A percentile compares a stretch with the other conserved stretches of the same genome.
These are phyloP conservation scores for Microdon myrmicae DNA, from an alignment of 2,888 invertebrate genomes.

Conservation along the genomic window DNA sequence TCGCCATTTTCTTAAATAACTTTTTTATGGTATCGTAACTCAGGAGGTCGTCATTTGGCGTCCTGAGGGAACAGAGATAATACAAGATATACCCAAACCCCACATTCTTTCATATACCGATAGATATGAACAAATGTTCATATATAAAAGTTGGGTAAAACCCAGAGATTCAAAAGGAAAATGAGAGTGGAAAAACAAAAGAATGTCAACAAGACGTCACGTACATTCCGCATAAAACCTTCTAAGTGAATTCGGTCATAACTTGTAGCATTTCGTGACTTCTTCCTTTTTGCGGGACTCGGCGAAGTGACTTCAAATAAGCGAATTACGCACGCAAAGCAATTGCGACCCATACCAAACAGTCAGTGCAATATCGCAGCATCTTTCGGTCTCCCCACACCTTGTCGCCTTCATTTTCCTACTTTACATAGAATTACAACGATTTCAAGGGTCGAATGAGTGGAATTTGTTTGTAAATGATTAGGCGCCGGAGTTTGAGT, in stretches of 20 bases:
- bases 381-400: background rate
- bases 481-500: too few species aligned
- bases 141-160: slow-evolving; percentile 44
- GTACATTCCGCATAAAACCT: slow-evolving; percentile 64
- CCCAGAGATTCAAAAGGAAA: slow-evolving; percentile 3
- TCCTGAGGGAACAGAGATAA: slow-evolving; percentile 49
- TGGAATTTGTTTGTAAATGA: too few species aligned
- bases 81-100: slow-evolving; percentile 37
- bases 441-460: too few species aligned
- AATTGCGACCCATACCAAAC: slow-evolving; percentile 37
- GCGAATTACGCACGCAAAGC: slow-evolving; percentile 38
- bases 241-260: slow-evolving; percentile 64
- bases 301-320: slow-evolving; percentile 9
- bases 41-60: slow-evolving; percentile 50
- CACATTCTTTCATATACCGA: slow-evolving; percentile 12
- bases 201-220: slow-evolving; percentile 53
- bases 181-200: slow-evolving; percentile 7
- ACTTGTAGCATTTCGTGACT: slow-evolving; percentile 59
- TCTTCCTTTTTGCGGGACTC: slow-evolving; percentile 39
- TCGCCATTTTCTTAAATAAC: slow-evolving; percentile 51
- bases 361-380: slow-evolving; percentile 10
- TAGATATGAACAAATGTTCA: slow-evolving; percentile 15
- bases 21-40: slow-evolving; percentile 52
- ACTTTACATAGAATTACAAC: too few species aligned
- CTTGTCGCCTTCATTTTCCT: too few species aligned